phyloP scores from a whole-genome alignment of 2,797 vertebrate genomes.

The Phrynocephalus vlangalii region DNA sequence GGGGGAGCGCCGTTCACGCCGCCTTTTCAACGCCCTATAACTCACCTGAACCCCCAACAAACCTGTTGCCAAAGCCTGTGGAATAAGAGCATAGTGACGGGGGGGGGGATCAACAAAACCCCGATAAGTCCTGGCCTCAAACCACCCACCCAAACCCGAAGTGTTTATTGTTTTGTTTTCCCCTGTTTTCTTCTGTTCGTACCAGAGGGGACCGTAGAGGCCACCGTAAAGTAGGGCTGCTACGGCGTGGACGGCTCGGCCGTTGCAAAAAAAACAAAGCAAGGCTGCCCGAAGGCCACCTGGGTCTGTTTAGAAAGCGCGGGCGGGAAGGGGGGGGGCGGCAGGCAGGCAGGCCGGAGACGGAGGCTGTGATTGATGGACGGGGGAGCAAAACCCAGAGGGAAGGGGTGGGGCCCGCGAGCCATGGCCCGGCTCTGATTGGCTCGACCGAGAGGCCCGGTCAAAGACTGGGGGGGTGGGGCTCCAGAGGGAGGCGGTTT shows the following conservation, averaged over 20 bases:
- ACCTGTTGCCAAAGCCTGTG: too few relatives aligned
- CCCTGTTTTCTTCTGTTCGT: too few relatives aligned
- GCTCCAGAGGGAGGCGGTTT: neutral
- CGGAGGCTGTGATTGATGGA: constrained; percentile 6
- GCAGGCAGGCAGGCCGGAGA: neutral
- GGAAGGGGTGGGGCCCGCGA: constrained; percentile 21
- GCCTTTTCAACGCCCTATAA: too few relatives aligned
- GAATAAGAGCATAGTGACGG: too few relatives aligned
- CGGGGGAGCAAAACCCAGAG: constrained; percentile 5
- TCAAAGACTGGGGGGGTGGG: neutral
- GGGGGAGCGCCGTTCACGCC: too few relatives aligned
- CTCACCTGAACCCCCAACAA: too few relatives aligned
- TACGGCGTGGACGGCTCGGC: neutral
- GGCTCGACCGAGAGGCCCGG: constrained; percentile 35
- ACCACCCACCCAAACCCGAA: too few relatives aligned
- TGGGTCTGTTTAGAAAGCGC: constrained; percentile 42
- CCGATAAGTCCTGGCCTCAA: too few relatives aligned
- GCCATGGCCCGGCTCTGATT: constrained; percentile 17
- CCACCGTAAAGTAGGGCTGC: neutral
- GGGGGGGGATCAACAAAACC: too few relatives aligned
- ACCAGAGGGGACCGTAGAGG: too few relatives aligned
- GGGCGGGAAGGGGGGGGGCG: neutral
- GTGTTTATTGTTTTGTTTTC: too few relatives aligned
- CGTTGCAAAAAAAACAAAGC: neutral
- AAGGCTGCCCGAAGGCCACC: neutral